phyloP scores from a whole-genome alignment of 2,888 invertebrate species.

The Rhingia rostrata region DNA sequence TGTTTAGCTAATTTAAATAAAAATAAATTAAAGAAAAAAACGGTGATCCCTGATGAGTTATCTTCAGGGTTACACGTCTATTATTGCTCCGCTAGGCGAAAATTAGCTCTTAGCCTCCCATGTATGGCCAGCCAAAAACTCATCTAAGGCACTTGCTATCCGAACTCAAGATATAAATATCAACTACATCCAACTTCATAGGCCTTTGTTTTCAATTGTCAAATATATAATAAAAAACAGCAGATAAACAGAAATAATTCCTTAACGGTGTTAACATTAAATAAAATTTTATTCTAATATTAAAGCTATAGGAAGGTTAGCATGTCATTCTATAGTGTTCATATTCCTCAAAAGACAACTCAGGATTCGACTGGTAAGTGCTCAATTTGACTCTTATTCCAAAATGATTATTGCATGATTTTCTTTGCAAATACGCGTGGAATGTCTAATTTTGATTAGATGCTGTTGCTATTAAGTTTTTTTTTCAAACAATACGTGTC shows the following conservation, averaged over 20 bases:
- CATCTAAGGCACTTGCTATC: neutral
- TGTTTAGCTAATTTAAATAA: too few relatives aligned
- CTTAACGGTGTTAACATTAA: conserved; percentile 32
- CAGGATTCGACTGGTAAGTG: conserved; percentile 50
- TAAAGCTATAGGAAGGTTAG: conserved; percentile 4
- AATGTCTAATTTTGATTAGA: conserved; percentile 12
- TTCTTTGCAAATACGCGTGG: conserved; percentile 11
- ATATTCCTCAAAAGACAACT: conserved; percentile 61
- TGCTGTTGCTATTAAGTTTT: neutral
- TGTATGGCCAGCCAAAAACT: neutral
- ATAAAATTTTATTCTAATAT: conserved; percentile 19
- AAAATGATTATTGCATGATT: neutral
- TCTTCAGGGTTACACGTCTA: too few relatives aligned
- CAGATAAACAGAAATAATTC: conserved; percentile 65
- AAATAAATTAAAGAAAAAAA: too few relatives aligned
- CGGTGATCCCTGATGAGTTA: too few relatives aligned
- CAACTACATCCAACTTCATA: conserved; percentile 40
- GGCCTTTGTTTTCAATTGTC: conserved; percentile 54
- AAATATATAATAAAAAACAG: conserved; percentile 64
- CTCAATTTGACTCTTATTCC: neutral
- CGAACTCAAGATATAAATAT: neutral
- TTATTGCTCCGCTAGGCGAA: too few relatives aligned
- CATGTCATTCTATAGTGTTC: conserved; percentile 68
- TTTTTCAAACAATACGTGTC: neutral
- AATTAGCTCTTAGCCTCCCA: too few relatives aligned